Evolutionary conservation across 2,797 vertebrate genomes (phyloP).

Genomic region (Onychomys arenicola): DNA sequence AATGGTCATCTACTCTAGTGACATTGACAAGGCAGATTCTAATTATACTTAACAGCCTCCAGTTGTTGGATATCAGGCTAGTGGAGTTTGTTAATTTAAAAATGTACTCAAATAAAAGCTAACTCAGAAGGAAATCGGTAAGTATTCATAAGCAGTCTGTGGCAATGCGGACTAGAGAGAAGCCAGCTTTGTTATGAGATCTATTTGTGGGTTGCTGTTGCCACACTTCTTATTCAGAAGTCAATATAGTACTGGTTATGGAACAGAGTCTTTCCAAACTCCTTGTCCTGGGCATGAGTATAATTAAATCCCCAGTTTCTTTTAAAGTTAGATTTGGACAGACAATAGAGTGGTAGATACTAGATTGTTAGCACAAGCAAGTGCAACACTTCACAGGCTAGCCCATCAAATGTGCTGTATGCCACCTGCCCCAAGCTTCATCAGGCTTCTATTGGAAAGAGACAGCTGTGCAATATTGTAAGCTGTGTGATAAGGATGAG

Average conservation of each 20-base stretch:
- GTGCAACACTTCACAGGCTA: not conserved
- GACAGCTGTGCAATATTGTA: not conserved
- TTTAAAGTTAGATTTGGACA: not conserved
- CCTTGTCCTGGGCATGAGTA: not conserved
- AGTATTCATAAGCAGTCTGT: not conserved
- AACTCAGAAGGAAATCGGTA: not conserved
- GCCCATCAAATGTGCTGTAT: not conserved
- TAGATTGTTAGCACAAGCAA: not conserved
- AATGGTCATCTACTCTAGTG: not conserved
- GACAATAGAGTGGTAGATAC: too few relatives aligned
- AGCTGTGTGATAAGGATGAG: not conserved
- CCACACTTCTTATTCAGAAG: not conserved
- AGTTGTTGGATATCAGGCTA: not conserved
- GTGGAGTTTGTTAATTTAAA: conserved; percentile 39
- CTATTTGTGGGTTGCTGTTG: not conserved
- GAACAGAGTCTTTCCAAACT: not conserved
- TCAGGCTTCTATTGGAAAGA: not conserved
- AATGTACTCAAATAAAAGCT: not conserved
- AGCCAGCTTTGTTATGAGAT: not conserved
- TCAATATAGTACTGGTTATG: not conserved
- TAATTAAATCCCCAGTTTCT: not conserved
- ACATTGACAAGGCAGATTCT: not conserved
- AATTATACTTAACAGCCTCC: not conserved
- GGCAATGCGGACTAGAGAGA: not conserved
- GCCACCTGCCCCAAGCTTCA: not conserved